phyloP scores from a whole-genome alignment of 2,888 invertebrate species.

The Blera fallax region DNA sequence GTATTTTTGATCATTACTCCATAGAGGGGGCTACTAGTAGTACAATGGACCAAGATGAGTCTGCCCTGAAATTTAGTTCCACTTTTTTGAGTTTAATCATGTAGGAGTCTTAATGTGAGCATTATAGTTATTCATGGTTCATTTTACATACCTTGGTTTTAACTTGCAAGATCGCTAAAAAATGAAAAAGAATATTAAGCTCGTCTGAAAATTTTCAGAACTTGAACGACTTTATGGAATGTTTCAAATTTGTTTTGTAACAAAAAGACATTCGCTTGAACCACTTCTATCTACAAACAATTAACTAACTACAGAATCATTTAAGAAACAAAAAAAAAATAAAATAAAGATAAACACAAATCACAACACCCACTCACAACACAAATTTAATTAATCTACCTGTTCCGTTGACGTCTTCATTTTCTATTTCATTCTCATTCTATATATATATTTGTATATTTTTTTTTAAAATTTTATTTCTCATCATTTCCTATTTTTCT shows the following conservation, averaged over 20 bases:
- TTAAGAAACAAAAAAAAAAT: background rate
- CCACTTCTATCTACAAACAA: conserved; percentile 5
- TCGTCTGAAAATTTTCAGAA: too few species aligned
- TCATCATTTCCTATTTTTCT: conserved; percentile 60
- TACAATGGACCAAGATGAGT: too few species aligned
- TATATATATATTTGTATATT: conserved; percentile 7
- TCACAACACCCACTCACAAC: conserved; percentile 58
- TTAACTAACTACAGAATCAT: background rate
- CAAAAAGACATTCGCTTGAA: conserved; percentile 29
- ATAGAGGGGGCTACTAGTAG: too few species aligned
- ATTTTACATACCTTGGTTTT: too few species aligned
- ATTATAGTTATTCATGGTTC: too few species aligned
- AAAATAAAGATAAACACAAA: background rate
- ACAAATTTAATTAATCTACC: conserved; percentile 59
- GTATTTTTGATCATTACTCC: too few species aligned
- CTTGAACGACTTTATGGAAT: too few species aligned
- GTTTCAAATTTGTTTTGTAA: background rate
- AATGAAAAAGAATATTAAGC: too few species aligned
- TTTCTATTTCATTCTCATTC: conserved; percentile 20
- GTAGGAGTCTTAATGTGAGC: too few species aligned
- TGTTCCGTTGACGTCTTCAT: conserved; percentile 65
- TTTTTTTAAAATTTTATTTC: conserved; percentile 33
- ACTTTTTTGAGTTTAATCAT: too few species aligned
- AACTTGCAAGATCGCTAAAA: too few species aligned
- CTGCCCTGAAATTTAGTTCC: too few species aligned